Evolutionary conservation across 2,113 vertebrate genomes (phyloP), one percentile per base, ranked within the genome.

Genomic region (Tyto alba): DNA sequence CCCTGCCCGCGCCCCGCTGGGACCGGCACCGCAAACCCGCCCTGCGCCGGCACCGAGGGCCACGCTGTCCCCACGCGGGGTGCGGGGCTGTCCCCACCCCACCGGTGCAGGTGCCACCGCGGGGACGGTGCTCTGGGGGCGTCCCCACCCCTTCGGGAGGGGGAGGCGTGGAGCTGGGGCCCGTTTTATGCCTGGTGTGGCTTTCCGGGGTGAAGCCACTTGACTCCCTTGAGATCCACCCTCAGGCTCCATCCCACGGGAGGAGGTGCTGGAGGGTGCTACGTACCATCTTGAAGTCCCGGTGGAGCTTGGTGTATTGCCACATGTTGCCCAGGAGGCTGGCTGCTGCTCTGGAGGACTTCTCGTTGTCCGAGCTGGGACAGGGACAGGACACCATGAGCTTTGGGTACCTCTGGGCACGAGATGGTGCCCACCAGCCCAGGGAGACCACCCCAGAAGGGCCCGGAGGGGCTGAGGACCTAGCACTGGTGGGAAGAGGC

Each of bases 301-400:
- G 99, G 97, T 99, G 99, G 63, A 99, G 98, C 96, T 99, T 99
- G 97, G 93, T 99, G 98, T 99, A 99, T 73, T 99, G 98, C 98
- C 98, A 99, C 98, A 99, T 99, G 97, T 99, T 99, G 96, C 95
- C 97, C 90, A 99, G 96, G 63, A 99, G 99, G 67, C 99, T 99
- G 73, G 98, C 93, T 4, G 99, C 99, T 0, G 99, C 99, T 64
- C 98, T 97, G 79, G 98, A 97, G 55, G 99, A 98, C 97, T 98
- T 99, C 67, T 97, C 90, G 1, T 96, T 98, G n/a, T 95, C 98
- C 0, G 98, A 23, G 78, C 99, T 99, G 77, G n/a, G 92, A 57
- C 68, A 62, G 48, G 90, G 38, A 84, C 1, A 45, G 22, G 20
- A 25, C 6, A 5, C 18, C 29, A 8, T 57, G 50, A 87, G 36